Base-by-base conservation (phyloP, 2,797 vertebrate genomes). In the Odontamblyopus lacepedii region DNA sequence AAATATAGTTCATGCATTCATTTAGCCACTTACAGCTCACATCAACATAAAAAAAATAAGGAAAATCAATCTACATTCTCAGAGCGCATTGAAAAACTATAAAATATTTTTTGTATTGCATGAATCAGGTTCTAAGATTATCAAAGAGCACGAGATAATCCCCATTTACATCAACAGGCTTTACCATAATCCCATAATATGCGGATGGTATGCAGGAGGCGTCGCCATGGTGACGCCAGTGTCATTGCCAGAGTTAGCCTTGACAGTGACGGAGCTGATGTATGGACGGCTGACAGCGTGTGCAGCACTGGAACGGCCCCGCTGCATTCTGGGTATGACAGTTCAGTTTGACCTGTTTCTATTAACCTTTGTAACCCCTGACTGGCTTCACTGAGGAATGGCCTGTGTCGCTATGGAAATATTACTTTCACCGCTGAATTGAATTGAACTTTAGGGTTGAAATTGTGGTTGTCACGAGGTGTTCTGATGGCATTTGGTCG, bases 271-370 rank as follows among this genome's bases (percentile, higher is more conserved):
- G 23, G 62, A 13, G 62, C n/a, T 41, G 62, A 63, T 26, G 38
- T 15, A n/a, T 32, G 59, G 59, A 61, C 4, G 59, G 59, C 59
- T 61, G 59, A 61, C 59, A 61, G 56, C 23, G 29, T 15, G 56
- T 18, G 29, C 29, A 5, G 59, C 59, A 7, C 15, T 8, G 29
- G 15, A 12, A 63, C 32, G 4, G 38, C 62, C 35, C 3, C n/a
- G 35, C n/a, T 44, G 32, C 62, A 44, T 63, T 44, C 35, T 63
- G 62, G 62, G 16, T 44, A 44, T 44, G 19, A 44, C 62, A 63
- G 35, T 63, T 35, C 35, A 26, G 30, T 63, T 63, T 63, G 62
- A 63, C 62, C 62, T 26, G 62, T 13, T 63, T 63, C 62, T n/a
- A 44, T 63, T 44, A 44, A 41, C 62, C 62, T 63, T 41, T 26